Conservation (phyloP, 2,113 vertebrate genomes). For the Isurus oxyrinchus region DNA sequence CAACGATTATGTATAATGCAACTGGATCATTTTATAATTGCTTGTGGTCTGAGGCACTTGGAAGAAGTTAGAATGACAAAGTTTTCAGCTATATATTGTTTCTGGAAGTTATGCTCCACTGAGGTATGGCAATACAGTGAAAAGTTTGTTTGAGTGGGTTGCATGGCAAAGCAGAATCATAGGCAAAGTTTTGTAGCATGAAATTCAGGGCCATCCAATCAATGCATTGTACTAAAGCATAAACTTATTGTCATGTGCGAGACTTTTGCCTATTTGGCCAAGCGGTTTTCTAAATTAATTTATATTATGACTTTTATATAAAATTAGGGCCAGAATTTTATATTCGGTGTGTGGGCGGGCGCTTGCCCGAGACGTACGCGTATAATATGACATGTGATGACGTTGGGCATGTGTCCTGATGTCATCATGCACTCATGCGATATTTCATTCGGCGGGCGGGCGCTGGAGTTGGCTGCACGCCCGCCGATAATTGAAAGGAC, state of each 20-base stretch:
- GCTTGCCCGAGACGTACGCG: too few species aligned
- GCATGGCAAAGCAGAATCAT: neutral
- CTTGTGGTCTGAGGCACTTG: neutral
- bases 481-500: too few species aligned
- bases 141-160: neutral
- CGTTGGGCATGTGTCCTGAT: too few species aligned
- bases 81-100: neutral
- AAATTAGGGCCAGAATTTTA: neutral
- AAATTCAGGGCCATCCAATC: neutral
- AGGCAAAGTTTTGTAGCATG: neutral
- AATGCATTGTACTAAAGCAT: neutral
- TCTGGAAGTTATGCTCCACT: neutral
- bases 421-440: too few species aligned
- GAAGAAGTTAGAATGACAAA: neutral
- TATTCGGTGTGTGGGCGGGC: too few species aligned
- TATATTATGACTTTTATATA: neutral
- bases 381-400: too few species aligned
- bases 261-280: neutral
- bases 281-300: neutral
- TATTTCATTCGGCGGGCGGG: too few species aligned
- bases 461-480: too few species aligned
- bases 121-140: neutral
- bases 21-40: neutral
- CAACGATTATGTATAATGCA: neutral
- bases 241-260: neutral